These are phyloP conservation scores for Sternotherus odoratus DNA, from an alignment of 2,797 vertebrate species.

Conservation along the genomic window DNA sequence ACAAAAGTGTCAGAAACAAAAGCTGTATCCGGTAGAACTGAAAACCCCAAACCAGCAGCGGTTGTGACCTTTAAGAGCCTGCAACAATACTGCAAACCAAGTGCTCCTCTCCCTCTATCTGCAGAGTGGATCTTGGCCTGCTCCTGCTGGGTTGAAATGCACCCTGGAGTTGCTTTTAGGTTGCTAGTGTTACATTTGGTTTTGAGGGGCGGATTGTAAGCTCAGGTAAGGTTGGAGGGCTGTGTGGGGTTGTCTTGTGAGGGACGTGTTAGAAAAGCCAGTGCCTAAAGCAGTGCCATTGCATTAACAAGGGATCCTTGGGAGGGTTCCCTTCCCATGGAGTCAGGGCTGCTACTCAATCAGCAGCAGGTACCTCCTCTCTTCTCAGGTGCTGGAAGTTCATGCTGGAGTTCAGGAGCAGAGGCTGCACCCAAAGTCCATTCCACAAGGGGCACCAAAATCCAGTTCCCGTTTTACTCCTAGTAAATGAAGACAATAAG, in stretches of 20 bases:
- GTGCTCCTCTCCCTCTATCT: neutral
- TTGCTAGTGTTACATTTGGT: fast-evolving
- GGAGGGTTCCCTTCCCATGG: neutral
- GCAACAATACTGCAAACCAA: fast-evolving
- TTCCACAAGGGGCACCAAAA: too few species aligned
- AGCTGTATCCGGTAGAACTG: neutral
- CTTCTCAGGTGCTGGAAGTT: fast-evolving
- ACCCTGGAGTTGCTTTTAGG: neutral
- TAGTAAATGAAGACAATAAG: neutral
- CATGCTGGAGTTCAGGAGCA: neutral
- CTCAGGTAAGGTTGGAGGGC: neutral
- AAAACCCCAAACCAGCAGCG: neutral
- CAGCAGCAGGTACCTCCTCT: neutral
- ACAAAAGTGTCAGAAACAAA: neutral
- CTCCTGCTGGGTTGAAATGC: neutral
- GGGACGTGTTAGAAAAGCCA: neutral
- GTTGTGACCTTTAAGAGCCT: neutral
- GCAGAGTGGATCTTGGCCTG: neutral
- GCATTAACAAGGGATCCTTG: neutral
- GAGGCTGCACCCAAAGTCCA: neutral
- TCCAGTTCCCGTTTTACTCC: neutral
- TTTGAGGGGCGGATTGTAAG: neutral
- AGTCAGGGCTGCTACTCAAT: neutral
- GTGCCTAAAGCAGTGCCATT: neutral
- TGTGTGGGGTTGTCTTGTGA: fast-evolving